phyloP scores from a whole-genome alignment of 1,140 invertebrate species.

The Trinorchestia longiramus region DNA sequence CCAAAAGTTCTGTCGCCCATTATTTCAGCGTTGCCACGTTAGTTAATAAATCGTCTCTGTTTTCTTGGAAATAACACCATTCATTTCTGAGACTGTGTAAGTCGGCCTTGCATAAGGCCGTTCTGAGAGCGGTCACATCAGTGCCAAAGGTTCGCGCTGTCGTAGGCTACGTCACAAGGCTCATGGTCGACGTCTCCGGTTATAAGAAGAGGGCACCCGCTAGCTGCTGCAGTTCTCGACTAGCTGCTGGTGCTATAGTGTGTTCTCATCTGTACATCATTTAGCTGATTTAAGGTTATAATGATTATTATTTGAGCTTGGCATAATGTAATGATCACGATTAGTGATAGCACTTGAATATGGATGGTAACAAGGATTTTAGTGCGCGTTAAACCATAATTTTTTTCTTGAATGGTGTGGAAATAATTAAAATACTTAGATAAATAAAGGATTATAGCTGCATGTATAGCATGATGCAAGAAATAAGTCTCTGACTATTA shows the following conservation, averaged over 20 bases:
- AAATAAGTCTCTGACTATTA: background rate
- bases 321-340: background rate
- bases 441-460: background rate
- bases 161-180: background rate
- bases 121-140: background rate
- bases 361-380: background rate
- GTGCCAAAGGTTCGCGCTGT: background rate
- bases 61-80: background rate
- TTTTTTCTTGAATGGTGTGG: background rate
- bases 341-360: background rate
- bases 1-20: background rate
- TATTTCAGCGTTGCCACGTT: background rate
- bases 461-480: background rate
- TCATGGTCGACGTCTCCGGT: background rate
- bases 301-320: background rate
- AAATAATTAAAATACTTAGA: background rate
- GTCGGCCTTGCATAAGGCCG: background rate
- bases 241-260: background rate
- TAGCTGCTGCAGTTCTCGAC: background rate
- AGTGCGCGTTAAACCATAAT: background rate
- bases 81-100: background rate
- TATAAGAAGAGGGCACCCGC: background rate
- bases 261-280: background rate
- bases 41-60: background rate
- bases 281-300: background rate